A percentile compares a stretch with the other conserved stretches of the same genome.
Conservation (phyloP, 1,140 invertebrate genomes). For the Popillia japonica region DNA sequence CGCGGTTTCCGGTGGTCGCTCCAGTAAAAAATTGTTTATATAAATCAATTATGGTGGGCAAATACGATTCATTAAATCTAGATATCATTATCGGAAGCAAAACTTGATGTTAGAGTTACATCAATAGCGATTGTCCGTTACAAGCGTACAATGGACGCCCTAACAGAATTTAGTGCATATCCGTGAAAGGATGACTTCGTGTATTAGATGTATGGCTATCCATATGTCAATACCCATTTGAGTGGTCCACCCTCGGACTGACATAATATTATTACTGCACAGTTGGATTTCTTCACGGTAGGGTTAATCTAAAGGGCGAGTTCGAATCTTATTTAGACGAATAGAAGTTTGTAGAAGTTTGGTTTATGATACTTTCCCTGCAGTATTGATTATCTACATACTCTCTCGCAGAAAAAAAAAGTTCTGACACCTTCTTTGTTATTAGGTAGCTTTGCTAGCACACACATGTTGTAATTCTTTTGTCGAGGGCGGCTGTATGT, state of each 20-base stretch:
- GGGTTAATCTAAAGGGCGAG: background rate
- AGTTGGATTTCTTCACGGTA: background rate
- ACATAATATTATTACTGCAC: conserved; percentile 1
- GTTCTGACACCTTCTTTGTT: no score
- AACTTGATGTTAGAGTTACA: background rate
- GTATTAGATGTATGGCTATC: background rate
- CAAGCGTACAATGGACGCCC: background rate
- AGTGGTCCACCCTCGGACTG: background rate
- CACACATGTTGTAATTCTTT: background rate
- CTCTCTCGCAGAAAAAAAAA: no score
- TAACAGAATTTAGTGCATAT: conserved; percentile 1
- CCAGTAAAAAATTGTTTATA: background rate
- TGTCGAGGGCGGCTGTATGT: background rate
- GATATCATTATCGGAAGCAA: background rate
- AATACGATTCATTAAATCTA: background rate
- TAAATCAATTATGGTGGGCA: no score
- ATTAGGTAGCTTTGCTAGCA: no score
- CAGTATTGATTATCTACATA: no score
- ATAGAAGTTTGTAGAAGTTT: no score
- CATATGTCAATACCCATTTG: background rate
- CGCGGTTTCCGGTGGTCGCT: background rate
- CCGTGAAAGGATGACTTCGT: conserved; percentile 9
- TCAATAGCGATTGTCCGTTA: background rate
- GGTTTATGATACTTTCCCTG: no score
- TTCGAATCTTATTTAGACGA: no score